Evolutionary conservation across 2,113 vertebrate genomes (phyloP), one percentile per base, ranked within the genome.

Genomic region (Malaclemys terrapin): DNA sequence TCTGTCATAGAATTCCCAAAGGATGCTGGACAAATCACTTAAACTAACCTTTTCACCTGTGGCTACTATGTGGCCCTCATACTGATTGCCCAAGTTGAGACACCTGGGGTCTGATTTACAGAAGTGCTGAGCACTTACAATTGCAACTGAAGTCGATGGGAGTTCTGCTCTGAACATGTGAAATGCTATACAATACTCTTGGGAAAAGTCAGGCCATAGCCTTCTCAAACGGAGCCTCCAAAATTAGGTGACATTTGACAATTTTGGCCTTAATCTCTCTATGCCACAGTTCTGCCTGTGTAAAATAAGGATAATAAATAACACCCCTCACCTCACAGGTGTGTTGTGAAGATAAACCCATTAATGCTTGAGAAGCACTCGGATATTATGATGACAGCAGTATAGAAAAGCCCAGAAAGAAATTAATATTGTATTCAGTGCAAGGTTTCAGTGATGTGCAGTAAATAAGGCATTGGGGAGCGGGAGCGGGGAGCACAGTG

Each of bases 1-100:
- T 27, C 0, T 1, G n/a, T 9, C 47, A 52, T 0, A 0, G 5
- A 52, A n/a, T 16, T 25, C 42, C 56, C 56, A 42, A 25, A 25
- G 0, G 0, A 27, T 54, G 50, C 69, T 5, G 31, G 65, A 87
- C 56, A 89, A 75, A 80, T 84, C 86, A 87, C 1, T 10, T 19
- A 81, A 89, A 87, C 2, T 56, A 75, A 4, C 10, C 38, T 8
- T 72, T 38, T 22, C 78, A 91, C 42, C n/a, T 69, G 25, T 62
- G 49, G 29, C 29, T 59, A 78, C 2, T 0, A 31, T 78, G 47
- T 22, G 6, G n/a, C 50, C 80, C 49, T 79, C 38, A 19, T 57
- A 22, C 52, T 84, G 65, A 69, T n/a, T 69, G 22, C 17, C 17
- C 16, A 69, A n/a, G 1, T 20, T 38, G 65, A 69, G 65, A 42